phyloP scores from a whole-genome alignment of 92 coral and sea anemone species.

The Parazoanthus swiftii region DNA sequence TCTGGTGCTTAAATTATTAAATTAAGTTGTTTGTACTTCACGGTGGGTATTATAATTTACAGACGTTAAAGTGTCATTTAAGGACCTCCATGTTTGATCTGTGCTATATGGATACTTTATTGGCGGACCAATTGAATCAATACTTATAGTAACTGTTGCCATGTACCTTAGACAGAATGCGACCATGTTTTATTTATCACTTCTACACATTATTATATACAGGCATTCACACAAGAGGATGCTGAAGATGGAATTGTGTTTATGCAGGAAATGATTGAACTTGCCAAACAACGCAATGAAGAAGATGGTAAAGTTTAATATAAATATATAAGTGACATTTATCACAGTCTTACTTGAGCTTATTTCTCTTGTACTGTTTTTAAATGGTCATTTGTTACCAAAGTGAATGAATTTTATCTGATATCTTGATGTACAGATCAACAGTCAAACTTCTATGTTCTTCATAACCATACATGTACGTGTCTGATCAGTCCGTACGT shows the following conservation, averaged over 20 bases:
- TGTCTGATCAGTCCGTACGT: background rate
- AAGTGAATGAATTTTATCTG: background rate
- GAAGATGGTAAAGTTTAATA: slow-evolving; percentile 66
- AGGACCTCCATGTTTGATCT: background rate
- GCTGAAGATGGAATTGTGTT: slow-evolving; percentile 98
- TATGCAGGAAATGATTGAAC: slow-evolving; percentile 98
- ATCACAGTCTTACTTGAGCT: too few species aligned
- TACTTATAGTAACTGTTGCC: background rate
- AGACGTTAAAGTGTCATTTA: too few species aligned
- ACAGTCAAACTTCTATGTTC: background rate
- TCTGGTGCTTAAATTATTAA: too few species aligned
- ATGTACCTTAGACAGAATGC: background rate
- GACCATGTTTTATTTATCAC: background rate
- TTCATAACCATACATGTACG: background rate
- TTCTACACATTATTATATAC: background rate
- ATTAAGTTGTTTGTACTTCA: too few species aligned
- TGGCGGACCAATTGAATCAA: background rate
- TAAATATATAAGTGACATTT: background rate
- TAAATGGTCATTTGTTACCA: too few species aligned
- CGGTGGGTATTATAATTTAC: too few species aligned
- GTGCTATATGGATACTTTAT: too few species aligned
- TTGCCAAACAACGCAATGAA: slow-evolving; percentile 91
- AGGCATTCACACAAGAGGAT: slow-evolving; percentile 86
- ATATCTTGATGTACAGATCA: background rate
- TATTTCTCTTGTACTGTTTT: too few species aligned